Evolutionary conservation across 2,888 invertebrate genomes (phyloP).

Genomic region (Brachyopa scutellaris): DNA sequence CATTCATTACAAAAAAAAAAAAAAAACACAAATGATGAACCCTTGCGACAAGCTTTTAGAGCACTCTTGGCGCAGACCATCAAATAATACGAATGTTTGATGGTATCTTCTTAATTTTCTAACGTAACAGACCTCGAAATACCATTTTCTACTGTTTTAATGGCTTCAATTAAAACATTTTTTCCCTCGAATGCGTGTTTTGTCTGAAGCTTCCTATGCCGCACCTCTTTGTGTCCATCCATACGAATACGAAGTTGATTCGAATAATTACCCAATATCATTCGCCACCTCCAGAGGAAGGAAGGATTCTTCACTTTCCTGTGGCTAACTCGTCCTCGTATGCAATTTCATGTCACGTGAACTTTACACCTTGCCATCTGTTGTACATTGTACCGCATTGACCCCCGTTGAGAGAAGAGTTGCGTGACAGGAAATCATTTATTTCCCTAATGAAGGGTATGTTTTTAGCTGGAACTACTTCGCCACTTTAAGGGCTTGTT

Average conservation of each 20-base stretch:
- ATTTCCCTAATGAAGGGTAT: constrained; percentile 47
- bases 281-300: constrained; percentile 39
- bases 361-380: constrained; percentile 80
- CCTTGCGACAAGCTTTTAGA: background rate
- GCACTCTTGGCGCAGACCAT: background rate
- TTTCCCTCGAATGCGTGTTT: background rate
- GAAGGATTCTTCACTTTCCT: constrained; percentile 24
- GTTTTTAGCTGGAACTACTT: constrained; percentile 37
- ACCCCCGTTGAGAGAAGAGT: constrained; percentile 49
- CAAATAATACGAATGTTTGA: constrained; percentile 6
- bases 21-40: background rate
- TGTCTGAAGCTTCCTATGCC: constrained; percentile 9
- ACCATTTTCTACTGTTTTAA: constrained; percentile 8
- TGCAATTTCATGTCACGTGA: constrained; percentile 75
- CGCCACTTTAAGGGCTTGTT: constrained; percentile 63
- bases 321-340: too few species aligned
- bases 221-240: constrained; percentile 32
- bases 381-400: constrained; percentile 72
- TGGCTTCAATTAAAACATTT: constrained; percentile 31
- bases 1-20: too few species aligned
- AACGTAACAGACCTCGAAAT: constrained; percentile 26
- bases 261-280: constrained; percentile 53
- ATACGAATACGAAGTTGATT: constrained; percentile 6
- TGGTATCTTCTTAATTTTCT: constrained; percentile 29
- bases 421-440: constrained; percentile 71